Evolutionary conservation across 2,113 vertebrate genomes (phyloP), one percentile per base, ranked within the genome.

Genomic region (Arothron firmamentum): DNA sequence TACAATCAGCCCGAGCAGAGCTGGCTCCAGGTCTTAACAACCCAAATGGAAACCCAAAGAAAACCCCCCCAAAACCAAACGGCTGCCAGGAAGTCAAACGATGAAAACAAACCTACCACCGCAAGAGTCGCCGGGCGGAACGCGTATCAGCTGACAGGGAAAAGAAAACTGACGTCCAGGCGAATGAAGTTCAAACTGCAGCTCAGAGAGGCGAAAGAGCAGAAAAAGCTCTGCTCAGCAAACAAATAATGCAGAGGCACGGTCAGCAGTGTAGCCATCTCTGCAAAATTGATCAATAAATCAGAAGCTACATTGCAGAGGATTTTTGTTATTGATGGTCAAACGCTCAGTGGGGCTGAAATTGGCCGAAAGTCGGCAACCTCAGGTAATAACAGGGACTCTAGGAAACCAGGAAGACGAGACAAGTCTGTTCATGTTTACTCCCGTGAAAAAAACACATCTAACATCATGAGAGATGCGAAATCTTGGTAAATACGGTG

Each of bases 401-500:
- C 11, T 38, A 38, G 34, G 10, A 38, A 38, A 38, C 2, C 34
- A 11, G 34, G 9, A 38, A 38, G 34, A 38, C 3, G 34, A 38
- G 34, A 38, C 9, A 38, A 38, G 10, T 38, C 34, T 38, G 8
- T 38, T 38, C 34, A 38, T 38, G 34, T 38, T 38, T 12, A 38
- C 34, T 38, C 34, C 34, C 12, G 34, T 38, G 34, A 3, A 38
- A 34, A 34, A 38, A 38, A 12, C 34, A 38, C 45, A 8, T 16
- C 17, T n/a, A n/a, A 0, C 4, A 8, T 6, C 45, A 6, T 11
- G 34, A 62, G 56, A 15, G 62, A 38, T 38, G 74, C 59, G 51
- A 16, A 70, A 62, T 71, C 74, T 34, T 54, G 59, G 23, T 34
- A 56, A 73, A 70, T n/a, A 43, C 34, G 21, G 10, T 11, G 65